Evolutionary conservation across 1,140 invertebrate species (phyloP), one percentile per base, ranked within the genome.

Genomic region (Heterodera carotae): DNA sequence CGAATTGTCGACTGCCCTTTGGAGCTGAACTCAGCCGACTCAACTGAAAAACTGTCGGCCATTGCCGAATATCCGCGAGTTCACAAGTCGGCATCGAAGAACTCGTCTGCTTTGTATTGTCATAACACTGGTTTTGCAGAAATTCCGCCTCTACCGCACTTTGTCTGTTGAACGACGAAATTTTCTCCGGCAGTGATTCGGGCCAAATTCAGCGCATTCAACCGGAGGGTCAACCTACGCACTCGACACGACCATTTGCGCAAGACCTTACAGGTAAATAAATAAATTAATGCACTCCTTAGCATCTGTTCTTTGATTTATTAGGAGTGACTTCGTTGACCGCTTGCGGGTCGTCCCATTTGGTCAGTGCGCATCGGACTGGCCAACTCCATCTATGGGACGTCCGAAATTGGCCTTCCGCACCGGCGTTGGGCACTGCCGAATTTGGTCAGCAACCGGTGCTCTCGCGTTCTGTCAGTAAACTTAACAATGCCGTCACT

Each of bases 321-420:
- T 66, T 22, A 66, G 66, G 66, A 22, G 75, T 76, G 15, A 76
- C 64, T 71, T 53, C 36, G 43, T 29, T 77, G 39, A 29, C 53
- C 43, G 33, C 53, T 5, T 77, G 68, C 53, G 69, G 48, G 3
- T 8, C 53, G 22, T 70, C 31, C 43, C 48, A 69, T 27, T 53
- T 77, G 67, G 31, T 77, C 48, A 77, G 76, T 36, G 67, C 69
- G 31, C 76, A 77, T 48, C 48, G 43, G 7, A 77, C 76, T 18
- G 76, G 76, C 18, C 76, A 77, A 15, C 31, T 77, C 39, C 76
- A 77, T 31, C 64, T 77, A 10, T 77, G 76, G 76, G 76, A 77
- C 60, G 62, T 72, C 22, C 39, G 76, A 22, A 74, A 74, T 15
- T 56, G 72, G 33, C 69, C 69, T 4, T 59, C 48, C 29, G 53